Evolutionary conservation across 1,140 invertebrate species (phyloP).

Genomic region (Yoshiicerus persimilis): DNA sequence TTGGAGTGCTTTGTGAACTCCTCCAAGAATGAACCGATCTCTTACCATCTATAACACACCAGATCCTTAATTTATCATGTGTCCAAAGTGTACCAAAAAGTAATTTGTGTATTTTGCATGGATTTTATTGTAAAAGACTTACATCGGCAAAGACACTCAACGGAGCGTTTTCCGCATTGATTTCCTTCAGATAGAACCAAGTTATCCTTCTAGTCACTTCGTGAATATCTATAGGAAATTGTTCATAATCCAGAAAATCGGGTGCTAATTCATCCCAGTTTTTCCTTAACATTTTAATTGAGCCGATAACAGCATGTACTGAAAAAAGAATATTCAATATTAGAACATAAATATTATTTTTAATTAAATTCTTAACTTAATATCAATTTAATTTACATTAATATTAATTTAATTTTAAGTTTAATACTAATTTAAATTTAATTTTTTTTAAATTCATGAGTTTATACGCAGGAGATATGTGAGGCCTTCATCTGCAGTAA

Average conservation of each 20-base stretch:
- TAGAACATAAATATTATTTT: not conserved
- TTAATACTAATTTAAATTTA: too few species aligned
- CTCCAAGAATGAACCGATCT: conserved; percentile 28
- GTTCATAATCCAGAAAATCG: not conserved
- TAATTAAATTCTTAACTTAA: too few species aligned
- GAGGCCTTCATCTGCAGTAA: conserved; percentile 27
- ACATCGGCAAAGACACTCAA: not conserved
- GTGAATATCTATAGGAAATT: not conserved
- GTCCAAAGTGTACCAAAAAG: not conserved
- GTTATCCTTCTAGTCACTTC: conserved; percentile 4
- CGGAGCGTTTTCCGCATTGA: not conserved
- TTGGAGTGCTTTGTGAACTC: conserved; percentile 33
- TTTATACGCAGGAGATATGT: conserved; percentile 6
- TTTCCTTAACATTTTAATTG: not conserved
- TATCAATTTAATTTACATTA: too few species aligned
- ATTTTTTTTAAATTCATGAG: too few species aligned
- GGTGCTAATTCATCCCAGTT: not conserved
- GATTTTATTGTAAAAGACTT: not conserved
- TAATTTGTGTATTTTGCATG: too few species aligned
- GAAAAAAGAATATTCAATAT: not conserved
- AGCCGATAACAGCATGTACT: conserved; percentile 21
- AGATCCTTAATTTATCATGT: not conserved
- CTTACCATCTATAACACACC: not conserved
- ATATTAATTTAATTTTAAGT: too few species aligned
- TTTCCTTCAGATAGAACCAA: not conserved